These are phyloP conservation scores for Leptopilina syphax DNA, from an alignment of 2,888 invertebrate species.

Conservation along the genomic window DNA sequence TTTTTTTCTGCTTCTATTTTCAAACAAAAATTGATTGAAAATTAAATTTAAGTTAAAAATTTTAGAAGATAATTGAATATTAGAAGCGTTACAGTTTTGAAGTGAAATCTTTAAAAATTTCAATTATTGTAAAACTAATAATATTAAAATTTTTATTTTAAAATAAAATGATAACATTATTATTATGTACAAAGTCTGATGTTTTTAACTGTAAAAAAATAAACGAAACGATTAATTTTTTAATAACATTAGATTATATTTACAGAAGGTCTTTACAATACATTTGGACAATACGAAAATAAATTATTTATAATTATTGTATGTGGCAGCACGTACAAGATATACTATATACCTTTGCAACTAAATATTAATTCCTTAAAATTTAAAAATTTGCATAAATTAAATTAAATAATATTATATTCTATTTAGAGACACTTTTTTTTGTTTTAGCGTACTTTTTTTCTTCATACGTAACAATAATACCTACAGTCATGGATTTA, in stretches of 20 bases:
- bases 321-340: not conserved
- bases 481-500: conserved; percentile 38
- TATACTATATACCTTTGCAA: conserved; percentile 1
- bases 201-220: too few relatives aligned
- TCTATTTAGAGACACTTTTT: conserved; percentile 17
- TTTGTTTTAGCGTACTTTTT: conserved; percentile 5
- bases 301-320: conserved; percentile 30
- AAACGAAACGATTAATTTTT: not conserved
- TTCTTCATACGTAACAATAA: conserved; percentile 14
- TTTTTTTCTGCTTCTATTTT: too few relatives aligned
- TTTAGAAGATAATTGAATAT: too few relatives aligned
- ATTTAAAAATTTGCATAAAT: conserved; percentile 21
- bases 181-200: too few relatives aligned
- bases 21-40: too few relatives aligned
- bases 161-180: too few relatives aligned
- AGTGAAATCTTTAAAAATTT: too few relatives aligned
- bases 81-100: too few relatives aligned
- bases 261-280: conserved; percentile 35
- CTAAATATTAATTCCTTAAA: conserved; percentile 32
- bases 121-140: too few relatives aligned
- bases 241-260: conserved; percentile 35
- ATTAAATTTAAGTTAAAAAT: too few relatives aligned
- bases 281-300: conserved; percentile 39
- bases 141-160: too few relatives aligned
- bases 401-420: conserved; percentile 28